Evolutionary conservation across 2,797 vertebrate genomes (phyloP).

Genomic region (Gallinago solitaria): DNA sequence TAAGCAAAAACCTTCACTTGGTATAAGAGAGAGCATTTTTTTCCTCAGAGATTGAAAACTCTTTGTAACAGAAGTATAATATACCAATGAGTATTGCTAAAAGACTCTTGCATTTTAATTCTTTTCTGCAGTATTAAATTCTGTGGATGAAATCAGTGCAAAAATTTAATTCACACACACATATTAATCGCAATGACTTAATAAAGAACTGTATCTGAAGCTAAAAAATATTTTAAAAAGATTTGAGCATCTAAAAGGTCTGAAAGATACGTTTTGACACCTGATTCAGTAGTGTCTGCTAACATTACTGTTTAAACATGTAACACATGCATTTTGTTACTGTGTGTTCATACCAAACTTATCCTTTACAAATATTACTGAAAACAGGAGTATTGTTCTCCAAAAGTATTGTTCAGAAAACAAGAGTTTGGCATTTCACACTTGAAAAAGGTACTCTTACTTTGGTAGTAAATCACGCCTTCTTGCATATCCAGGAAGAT

Average conservation of each 20-base stretch:
- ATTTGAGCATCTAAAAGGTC: not conserved
- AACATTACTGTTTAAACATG: not conserved
- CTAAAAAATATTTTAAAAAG: not conserved
- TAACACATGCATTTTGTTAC: not conserved
- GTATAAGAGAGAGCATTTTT: fast-evolving
- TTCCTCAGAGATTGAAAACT: not conserved
- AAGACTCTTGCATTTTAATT: not conserved
- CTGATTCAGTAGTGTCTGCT: not conserved
- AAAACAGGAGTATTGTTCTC: not conserved
- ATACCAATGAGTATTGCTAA: not conserved
- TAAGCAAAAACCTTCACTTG: not conserved
- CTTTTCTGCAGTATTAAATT: not conserved
- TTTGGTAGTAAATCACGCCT: not conserved
- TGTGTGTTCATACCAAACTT: not conserved
- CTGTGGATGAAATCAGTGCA: not conserved
- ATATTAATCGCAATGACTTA: not conserved
- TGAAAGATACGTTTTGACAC: not conserved
- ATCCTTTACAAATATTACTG: not conserved
- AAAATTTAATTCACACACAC: not conserved
- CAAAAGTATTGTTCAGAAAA: not conserved
- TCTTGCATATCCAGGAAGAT: not conserved
- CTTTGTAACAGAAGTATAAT: not conserved
- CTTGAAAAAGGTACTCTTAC: not conserved
- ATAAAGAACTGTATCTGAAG: not conserved
- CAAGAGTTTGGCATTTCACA: not conserved